Evolutionary conservation across 1,140 invertebrate genomes (phyloP), one percentile per base, ranked within the genome.

Genomic region (Druon quercuslanigerum): DNA sequence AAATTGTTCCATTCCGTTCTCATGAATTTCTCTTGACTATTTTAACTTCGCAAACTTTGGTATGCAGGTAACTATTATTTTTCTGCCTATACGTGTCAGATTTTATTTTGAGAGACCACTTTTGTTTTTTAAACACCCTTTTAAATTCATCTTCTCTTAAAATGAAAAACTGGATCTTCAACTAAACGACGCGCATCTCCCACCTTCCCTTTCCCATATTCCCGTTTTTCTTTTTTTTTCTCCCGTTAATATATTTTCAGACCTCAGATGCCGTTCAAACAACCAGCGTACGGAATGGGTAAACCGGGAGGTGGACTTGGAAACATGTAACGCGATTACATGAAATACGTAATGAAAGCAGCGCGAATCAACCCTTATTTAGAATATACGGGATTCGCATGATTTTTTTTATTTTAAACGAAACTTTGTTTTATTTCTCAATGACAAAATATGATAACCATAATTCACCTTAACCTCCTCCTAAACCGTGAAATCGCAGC

Each of bases 401-500:
- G 5, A 60, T 25, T 60, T 25, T 25, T 14, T 33, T 60, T 57
- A 33, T 14, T 14, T 33, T 14, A 25, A 56, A 56, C 17, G 9
- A 46, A 66, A 40, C 60, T 9, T 46, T 66, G 60, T 33, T 66
- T 40, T 66, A 66, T 66, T 66, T 66, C 60, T 46, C 56, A 16
- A 16, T 6, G 16, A 40, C 14, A 4, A 66, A 66, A 40, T 72
- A 1, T 4, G 75, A 50, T 19, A 57, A 19, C 17, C 52, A 33
- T 52, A 3, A 51, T 57, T 73, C 20, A 2, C 76, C 2, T 54
- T 74, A 46, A 82, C 60, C 76, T 56, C 20, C 79, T 52, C 16
- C 57, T 40, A 71, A 82, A 78, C 50, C 76, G 72, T 66, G 71
- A 3, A n/a, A 76, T 52, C 17, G 74, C 17, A 51, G 46, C 19